Conservation (phyloP, 2,797 vertebrate genomes). For the Cuniculus paca region DNA sequence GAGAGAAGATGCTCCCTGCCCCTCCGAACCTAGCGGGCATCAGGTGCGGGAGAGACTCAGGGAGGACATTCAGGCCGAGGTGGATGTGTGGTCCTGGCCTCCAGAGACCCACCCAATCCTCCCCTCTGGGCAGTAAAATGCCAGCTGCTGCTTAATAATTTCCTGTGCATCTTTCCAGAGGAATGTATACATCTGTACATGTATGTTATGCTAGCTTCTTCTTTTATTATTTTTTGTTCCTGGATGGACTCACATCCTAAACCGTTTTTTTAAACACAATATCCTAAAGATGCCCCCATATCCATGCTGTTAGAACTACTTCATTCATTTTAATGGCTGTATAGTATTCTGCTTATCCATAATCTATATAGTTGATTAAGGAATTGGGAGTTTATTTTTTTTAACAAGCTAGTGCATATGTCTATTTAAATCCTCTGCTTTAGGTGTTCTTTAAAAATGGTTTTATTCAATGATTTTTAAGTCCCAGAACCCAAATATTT, state of each 20-base stretch:
- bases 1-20: not conserved
- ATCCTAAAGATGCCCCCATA: not conserved
- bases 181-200: not conserved
- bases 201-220: not conserved
- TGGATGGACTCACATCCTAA: not conserved
- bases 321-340: conserved; percentile 58
- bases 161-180: not conserved
- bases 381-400: not conserved
- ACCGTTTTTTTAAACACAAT: not conserved
- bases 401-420: not conserved
- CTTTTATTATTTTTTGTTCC: not conserved
- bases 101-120: not conserved
- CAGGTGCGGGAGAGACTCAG: not conserved
- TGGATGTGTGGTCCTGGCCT: not conserved
- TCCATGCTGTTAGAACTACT: not conserved
- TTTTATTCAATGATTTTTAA: not conserved
- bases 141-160: not conserved
- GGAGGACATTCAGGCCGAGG: not conserved
- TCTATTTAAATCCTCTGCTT: not conserved
- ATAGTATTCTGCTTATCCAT: conserved; percentile 47
- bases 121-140: not conserved
- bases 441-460: not conserved
- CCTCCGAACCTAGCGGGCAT: not conserved
- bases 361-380: not conserved
- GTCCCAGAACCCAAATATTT: not conserved